Evolutionary conservation across 1,140 invertebrate species (phyloP).

Genomic region (Melanaphis sacchari): DNA sequence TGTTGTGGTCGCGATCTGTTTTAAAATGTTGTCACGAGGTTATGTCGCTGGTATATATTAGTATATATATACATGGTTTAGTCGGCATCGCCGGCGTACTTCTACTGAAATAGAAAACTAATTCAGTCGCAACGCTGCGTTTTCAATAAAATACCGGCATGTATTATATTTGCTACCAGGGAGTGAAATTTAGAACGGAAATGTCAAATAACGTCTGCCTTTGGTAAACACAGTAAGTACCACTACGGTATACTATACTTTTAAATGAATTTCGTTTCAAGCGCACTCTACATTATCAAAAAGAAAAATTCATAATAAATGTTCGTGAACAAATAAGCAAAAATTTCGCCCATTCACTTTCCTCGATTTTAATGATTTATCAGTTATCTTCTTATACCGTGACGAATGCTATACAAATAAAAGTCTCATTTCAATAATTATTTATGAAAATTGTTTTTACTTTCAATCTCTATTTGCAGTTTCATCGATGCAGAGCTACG

Average conservation of each 20-base stretch:
- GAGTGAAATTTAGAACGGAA: neutral
- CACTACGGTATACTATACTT: neutral
- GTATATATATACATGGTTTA: neutral
- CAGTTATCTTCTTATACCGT: neutral
- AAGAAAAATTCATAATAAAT: neutral
- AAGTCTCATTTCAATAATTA: neutral
- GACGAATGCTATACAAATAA: neutral
- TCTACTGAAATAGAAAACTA: constrained; percentile 7
- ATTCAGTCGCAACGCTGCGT: neutral
- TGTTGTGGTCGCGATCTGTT: neutral
- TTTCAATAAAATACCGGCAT: neutral
- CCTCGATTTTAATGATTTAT: neutral
- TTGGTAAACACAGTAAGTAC: neutral
- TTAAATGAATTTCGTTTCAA: neutral
- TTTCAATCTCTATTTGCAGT: neutral
- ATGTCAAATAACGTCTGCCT: constrained; percentile 11
- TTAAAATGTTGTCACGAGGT: neutral
- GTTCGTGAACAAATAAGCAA: neutral
- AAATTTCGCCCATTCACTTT: neutral
- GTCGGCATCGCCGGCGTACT: neutral
- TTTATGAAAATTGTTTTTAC: neutral
- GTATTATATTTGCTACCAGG: neutral
- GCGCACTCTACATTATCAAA: neutral
- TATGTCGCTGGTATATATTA: neutral
- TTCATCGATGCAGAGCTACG: neutral